Conservation (phyloP, 2,113 vertebrate species). For the Pogona vitticeps region DNA sequence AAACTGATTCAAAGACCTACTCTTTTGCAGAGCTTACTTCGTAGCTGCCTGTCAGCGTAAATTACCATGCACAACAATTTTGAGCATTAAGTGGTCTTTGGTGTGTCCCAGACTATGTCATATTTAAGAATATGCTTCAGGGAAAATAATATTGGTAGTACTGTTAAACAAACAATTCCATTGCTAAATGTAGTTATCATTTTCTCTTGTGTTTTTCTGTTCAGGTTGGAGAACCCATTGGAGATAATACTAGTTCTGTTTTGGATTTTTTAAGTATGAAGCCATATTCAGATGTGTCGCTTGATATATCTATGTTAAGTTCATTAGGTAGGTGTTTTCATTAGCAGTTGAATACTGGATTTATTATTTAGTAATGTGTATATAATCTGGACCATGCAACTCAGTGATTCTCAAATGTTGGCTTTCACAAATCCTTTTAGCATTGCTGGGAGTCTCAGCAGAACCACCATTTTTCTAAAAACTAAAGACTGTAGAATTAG, state of each 20-base stretch:
- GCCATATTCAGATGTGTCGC: slow-evolving; percentile 89
- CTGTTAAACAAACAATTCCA: not conserved
- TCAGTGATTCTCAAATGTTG: not conserved
- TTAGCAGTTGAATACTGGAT: not conserved
- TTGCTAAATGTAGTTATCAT: not conserved
- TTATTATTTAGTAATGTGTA: not conserved
- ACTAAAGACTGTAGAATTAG: not conserved
- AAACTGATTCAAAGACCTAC: not conserved
- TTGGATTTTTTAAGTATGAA: slow-evolving; percentile 94
- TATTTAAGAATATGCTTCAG: not conserved
- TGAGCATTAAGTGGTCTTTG: not conserved
- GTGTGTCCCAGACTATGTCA: not conserved
- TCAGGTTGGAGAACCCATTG: slow-evolving; percentile 83
- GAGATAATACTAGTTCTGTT: slow-evolving; percentile 81
- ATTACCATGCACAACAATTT: not conserved
- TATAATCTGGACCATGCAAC: not conserved
- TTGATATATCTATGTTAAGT: slow-evolving; percentile 92
- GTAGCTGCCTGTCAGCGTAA: not conserved
- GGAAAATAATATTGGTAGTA: not conserved
- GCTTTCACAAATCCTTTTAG: not conserved
- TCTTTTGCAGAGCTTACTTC: not conserved
- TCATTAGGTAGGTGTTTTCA: slow-evolving; percentile 82
- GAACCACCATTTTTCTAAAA: not conserved
- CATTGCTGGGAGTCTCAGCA: not conserved
- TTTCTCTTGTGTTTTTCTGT: slow-evolving; percentile 8